A percentile compares a stretch with the other conserved stretches of the same genome.
phyloP scores from a whole-genome alignment of 2,797 vertebrate genomes.

The Aplochiton taeniatus region DNA sequence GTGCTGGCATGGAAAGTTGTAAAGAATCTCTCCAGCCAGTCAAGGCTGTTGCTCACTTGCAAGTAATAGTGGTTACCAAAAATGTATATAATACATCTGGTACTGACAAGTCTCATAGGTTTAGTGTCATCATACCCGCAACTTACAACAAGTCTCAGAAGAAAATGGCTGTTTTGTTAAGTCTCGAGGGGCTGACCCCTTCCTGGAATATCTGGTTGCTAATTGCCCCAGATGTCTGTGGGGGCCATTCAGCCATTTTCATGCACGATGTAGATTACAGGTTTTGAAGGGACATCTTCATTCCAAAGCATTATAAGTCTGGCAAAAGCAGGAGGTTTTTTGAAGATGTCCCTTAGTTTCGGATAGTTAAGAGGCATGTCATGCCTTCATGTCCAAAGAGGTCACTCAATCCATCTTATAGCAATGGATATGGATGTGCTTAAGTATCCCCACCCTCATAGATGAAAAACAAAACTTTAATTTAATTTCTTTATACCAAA shows the following conservation, averaged over 20 bases:
- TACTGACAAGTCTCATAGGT: constrained; percentile 78
- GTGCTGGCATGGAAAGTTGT: constrained; percentile 71
- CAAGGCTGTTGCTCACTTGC: constrained; percentile 77
- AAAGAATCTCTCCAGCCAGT: constrained; percentile 71
- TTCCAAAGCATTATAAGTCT: constrained; percentile 80
- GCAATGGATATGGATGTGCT: constrained; percentile 69
- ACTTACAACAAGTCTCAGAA: constrained; percentile 75
- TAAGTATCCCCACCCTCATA: constrained; percentile 54
- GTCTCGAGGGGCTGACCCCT: constrained; percentile 57
- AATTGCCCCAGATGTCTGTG: constrained; percentile 70
- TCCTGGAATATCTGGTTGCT: constrained; percentile 62
- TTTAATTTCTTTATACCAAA: constrained; percentile 59
- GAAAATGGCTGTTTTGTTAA: constrained; percentile 71
- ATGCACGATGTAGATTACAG: constrained; percentile 65
- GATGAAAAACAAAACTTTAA: constrained; percentile 47
- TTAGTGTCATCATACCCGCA: constrained; percentile 73
- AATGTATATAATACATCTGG: constrained; percentile 83
- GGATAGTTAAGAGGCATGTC: constrained; percentile 60
- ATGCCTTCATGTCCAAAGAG: constrained; percentile 80
- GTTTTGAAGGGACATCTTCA: constrained; percentile 75
- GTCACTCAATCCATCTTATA: constrained; percentile 66
- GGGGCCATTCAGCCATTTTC: constrained; percentile 66
- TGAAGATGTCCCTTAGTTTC: constrained; percentile 73
- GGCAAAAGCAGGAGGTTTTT: constrained; percentile 67
- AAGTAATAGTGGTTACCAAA: constrained; percentile 83